Evolutionary conservation across 1,140 invertebrate species (phyloP).

Genomic region (Drosophila novamexicana): DNA sequence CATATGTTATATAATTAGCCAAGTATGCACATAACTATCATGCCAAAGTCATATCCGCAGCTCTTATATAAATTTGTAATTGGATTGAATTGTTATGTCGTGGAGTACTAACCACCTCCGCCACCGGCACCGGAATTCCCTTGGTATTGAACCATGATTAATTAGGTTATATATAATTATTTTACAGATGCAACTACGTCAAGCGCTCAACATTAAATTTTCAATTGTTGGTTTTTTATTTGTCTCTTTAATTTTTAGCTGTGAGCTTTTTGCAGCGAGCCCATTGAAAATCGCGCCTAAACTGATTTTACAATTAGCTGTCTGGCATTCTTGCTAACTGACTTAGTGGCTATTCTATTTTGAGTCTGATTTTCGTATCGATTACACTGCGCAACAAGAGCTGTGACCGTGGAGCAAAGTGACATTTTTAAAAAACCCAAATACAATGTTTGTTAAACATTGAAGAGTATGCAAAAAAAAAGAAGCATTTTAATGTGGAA

Average conservation of each 20-base stretch:
- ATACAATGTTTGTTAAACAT: neutral
- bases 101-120: slow-evolving; percentile 56
- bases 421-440: too few relatives aligned
- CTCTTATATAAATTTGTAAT: slow-evolving; percentile 1
- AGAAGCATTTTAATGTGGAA: neutral
- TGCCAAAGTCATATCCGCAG: neutral
- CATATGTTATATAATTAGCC: neutral
- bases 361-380: slow-evolving; percentile 82
- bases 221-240: slow-evolving; percentile 8
- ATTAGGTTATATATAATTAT: slow-evolving; percentile 6
- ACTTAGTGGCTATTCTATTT: slow-evolving; percentile 82
- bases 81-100: neutral
- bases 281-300: slow-evolving; percentile 82
- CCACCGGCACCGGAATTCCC: slow-evolving; percentile 54
- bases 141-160: slow-evolving; percentile 68
- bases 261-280: slow-evolving; percentile 61
- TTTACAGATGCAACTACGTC: neutral
- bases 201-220: slow-evolving; percentile 9
- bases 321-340: slow-evolving; percentile 79
- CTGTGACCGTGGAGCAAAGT: too few relatives aligned
- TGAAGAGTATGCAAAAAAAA: neutral
- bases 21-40: neutral
- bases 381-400: slow-evolving; percentile 62
- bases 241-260: slow-evolving; percentile 24
- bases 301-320: slow-evolving; percentile 82